Percentiles rank a stretch among this genome's conserved stretches.
These are phyloP conservation scores for Erythrocercus mccallii DNA, from an alignment of 2,113 vertebrate genomes.

Conservation along the genomic window DNA sequence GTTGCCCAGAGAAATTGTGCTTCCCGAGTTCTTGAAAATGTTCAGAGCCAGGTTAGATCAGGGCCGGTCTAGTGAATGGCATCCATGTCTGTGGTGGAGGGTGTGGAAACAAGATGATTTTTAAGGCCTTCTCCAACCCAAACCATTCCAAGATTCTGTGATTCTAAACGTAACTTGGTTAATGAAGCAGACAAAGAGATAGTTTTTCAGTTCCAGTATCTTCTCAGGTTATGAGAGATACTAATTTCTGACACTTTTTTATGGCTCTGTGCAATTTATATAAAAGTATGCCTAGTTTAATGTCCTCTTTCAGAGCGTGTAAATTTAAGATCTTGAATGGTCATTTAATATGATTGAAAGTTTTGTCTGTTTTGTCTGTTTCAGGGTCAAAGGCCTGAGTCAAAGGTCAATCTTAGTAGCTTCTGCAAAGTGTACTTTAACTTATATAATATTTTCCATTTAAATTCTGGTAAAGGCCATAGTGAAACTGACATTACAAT, in stretches of 20 bases:
- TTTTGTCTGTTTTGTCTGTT: neutral
- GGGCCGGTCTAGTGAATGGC: neutral
- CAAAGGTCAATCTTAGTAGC: neutral
- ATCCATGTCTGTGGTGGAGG: rapidly evolving
- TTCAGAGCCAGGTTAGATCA: neutral
- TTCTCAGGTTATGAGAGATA: neutral
- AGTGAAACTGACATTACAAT: neutral
- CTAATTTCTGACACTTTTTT: neutral
- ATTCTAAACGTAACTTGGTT: neutral
- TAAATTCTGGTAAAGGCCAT: neutral
- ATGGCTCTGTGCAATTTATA: neutral
- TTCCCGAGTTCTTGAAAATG: neutral
- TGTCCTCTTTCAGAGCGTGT: neutral
- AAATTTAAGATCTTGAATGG: neutral
- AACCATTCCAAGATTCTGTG: neutral
- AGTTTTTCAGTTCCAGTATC: neutral
- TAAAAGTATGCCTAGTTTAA: neutral
- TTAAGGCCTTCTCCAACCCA: neutral
- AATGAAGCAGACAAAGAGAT: neutral
- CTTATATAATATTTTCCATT: neutral
- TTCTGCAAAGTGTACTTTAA: neutral
- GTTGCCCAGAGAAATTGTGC: neutral
- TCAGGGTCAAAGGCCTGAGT: neutral
- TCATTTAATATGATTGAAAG: neutral
- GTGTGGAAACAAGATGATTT: neutral